A percentile compares a stretch with the other conserved stretches of the same genome.
These are phyloP conservation scores for Zygothrica quintamaculata DNA, from an alignment of 2,888 invertebrate genomes.

Conservation along the genomic window DNA sequence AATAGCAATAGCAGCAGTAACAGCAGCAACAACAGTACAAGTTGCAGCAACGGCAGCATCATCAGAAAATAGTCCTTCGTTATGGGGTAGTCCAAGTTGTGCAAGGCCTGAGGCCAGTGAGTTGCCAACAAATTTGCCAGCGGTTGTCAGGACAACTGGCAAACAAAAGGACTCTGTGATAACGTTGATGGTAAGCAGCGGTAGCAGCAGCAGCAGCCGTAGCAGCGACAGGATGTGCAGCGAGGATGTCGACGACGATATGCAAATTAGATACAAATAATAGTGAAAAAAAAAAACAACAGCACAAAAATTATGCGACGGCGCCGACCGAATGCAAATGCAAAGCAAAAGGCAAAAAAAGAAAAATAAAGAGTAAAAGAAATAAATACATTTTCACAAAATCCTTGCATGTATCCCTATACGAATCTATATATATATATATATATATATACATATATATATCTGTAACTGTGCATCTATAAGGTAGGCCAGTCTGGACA, in stretches of 20 bases:
- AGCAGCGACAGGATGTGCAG: constrained; percentile 63
- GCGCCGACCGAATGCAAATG: constrained; percentile 64
- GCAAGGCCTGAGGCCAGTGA: constrained; percentile 21
- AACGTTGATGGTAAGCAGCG: constrained; percentile 23
- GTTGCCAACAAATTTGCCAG: constrained; percentile 63
- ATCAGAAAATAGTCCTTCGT: neutral
- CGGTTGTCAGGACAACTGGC: constrained; percentile 69
- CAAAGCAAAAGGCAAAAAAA: too few relatives aligned
- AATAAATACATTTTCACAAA: constrained; percentile 62
- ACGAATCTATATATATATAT: constrained; percentile 36
- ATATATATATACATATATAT: constrained; percentile 49
- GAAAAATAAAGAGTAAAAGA: too few relatives aligned
- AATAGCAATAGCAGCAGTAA: constrained; percentile 1
- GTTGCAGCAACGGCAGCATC: constrained; percentile 2
- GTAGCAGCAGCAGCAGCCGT: constrained; percentile 11
- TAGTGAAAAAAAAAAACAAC: constrained; percentile 44
- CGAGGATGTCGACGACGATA: constrained; percentile 68
- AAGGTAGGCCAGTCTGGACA: constrained; percentile 56
- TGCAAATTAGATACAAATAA: constrained; percentile 82
- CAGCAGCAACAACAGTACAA: too few relatives aligned
- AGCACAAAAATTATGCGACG: constrained; percentile 33
- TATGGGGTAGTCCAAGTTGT: constrained; percentile 23
- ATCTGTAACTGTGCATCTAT: constrained; percentile 45
- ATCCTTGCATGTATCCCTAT: constrained; percentile 75
- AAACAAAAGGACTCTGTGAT: constrained; percentile 51